Percentiles rank a stretch among this genome's conserved stretches.
phyloP scores from a whole-genome alignment of 2,113 vertebrate genomes.

The Equus przewalskii region DNA sequence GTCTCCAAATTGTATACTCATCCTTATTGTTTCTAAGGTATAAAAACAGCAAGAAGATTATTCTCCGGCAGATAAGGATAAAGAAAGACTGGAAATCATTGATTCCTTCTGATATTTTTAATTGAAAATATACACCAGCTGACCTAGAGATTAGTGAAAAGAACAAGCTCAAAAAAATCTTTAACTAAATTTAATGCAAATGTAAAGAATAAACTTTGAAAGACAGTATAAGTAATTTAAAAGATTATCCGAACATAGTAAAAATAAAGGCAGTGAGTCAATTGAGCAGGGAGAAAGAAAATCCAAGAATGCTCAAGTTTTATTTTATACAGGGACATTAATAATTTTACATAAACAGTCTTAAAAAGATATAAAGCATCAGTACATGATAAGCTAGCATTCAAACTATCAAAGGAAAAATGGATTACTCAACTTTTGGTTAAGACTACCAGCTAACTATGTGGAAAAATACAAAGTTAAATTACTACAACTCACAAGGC shows the following conservation, averaged over 20 bases:
- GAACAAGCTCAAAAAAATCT: neutral
- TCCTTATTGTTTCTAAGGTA: neutral
- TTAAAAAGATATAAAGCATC: constrained; percentile 49
- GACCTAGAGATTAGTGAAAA: constrained; percentile 10
- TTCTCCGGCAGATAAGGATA: neutral
- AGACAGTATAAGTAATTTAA: constrained; percentile 3
- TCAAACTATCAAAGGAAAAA: constrained; percentile 39
- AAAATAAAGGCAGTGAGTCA: constrained; percentile 21
- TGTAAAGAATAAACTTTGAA: constrained; percentile 30
- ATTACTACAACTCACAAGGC: neutral
- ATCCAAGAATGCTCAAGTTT: constrained; percentile 24
- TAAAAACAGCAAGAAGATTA: constrained; percentile 23
- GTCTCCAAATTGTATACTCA: neutral
- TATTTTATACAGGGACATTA: neutral
- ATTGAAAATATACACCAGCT: neutral
- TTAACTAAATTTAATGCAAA: constrained; percentile 24
- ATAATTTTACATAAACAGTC: constrained; percentile 21
- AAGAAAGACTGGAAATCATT: constrained; percentile 14
- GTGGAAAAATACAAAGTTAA: constrained; percentile 40
- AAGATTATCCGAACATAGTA: neutral
- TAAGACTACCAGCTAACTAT: constrained; percentile 44
- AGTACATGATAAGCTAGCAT: constrained; percentile 5
- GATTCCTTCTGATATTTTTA: constrained; percentile 34
- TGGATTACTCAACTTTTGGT: neutral
- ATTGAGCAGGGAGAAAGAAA: neutral